A percentile compares a stretch with the other conserved stretches of the same genome.
phyloP scores from a whole-genome alignment of 64 coral and sea anemone species.

The Dendronephthya gigantea region DNA sequence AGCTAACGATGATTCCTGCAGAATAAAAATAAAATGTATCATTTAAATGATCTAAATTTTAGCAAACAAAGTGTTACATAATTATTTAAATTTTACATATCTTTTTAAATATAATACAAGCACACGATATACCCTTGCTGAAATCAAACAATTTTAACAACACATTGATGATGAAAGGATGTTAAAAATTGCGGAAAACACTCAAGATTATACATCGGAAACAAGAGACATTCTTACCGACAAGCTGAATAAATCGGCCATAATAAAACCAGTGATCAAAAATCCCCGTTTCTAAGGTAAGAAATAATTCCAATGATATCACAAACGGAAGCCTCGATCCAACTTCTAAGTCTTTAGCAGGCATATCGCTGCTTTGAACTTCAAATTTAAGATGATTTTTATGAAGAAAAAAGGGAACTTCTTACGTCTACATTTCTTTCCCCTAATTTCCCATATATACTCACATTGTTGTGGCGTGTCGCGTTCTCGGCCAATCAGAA shows the following conservation, averaged over 20 bases:
- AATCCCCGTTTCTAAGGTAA: constrained; percentile 40
- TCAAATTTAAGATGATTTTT: not conserved
- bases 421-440: not conserved
- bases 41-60: not conserved
- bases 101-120: not conserved
- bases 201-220: not conserved
- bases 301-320: constrained; percentile 59
- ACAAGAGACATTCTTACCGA: constrained; percentile 33
- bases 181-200: too few species aligned
- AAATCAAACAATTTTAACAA: too few species aligned
- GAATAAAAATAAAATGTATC: not conserved
- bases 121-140: not conserved
- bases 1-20: constrained; percentile 38
- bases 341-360: constrained; percentile 49
- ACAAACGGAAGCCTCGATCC: constrained; percentile 70
- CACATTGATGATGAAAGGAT: too few species aligned
- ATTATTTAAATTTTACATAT: too few species aligned
- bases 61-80: too few species aligned
- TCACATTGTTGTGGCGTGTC: not conserved
- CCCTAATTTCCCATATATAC: not conserved
- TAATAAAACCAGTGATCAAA: constrained; percentile 48
- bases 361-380: constrained; percentile 38
- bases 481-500: not conserved
- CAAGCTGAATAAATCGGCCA: constrained; percentile 48
- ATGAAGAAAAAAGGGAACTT: not conserved